phyloP scores from a whole-genome alignment of 2,113 vertebrate species.

The Spea multiplicata region DNA sequence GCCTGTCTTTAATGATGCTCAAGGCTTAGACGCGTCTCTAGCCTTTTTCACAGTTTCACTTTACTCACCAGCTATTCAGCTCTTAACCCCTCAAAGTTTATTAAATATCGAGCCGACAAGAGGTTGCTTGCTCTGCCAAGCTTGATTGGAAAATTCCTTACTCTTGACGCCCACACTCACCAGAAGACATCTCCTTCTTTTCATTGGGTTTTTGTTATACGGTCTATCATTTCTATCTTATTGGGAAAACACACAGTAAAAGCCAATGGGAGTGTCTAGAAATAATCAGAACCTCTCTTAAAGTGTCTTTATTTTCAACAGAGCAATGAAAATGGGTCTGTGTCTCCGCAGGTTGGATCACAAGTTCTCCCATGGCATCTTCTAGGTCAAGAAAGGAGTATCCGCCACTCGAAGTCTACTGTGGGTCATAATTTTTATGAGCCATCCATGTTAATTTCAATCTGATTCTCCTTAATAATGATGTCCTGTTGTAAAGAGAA shows the following conservation, averaged over 20 bases:
- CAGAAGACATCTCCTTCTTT: not conserved
- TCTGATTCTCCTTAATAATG: constrained; percentile 29
- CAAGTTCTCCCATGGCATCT: not conserved
- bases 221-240: not conserved
- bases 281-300: constrained; percentile 8
- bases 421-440: constrained; percentile 10
- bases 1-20: not conserved
- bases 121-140: constrained; percentile 1
- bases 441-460: constrained; percentile 18
- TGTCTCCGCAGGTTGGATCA: not conserved
- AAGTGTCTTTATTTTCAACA: too few species aligned
- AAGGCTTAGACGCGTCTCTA: not conserved
- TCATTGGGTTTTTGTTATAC: constrained; percentile 5
- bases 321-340: not conserved
- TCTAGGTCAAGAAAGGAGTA: not conserved
- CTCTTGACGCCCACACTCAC: not conserved
- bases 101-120: not conserved
- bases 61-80: not conserved
- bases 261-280: not conserved
- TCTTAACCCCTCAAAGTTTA: not conserved
- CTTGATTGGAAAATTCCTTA: not conserved
- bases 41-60: not conserved
- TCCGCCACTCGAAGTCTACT: not conserved
- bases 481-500: constrained; percentile 24
- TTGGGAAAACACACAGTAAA: not conserved